These are phyloP conservation scores for Equus przewalskii DNA, from an alignment of 2,113 vertebrate species.

Conservation along the genomic window DNA sequence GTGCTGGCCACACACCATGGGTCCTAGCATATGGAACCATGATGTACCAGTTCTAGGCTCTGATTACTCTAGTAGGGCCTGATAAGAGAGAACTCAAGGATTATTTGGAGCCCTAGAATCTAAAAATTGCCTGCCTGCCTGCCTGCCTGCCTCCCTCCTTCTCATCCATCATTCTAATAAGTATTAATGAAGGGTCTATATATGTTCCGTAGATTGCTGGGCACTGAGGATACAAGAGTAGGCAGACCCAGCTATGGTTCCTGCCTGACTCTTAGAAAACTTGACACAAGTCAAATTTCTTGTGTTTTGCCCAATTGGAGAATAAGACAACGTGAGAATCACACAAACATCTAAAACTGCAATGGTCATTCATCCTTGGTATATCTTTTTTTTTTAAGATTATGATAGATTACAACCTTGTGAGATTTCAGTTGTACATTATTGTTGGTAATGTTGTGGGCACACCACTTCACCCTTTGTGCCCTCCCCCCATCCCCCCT, in stretches of 20 bases:
- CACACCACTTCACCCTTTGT: no score
- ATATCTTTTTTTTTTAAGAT: no score
- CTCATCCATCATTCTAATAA: not conserved
- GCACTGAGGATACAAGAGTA: not conserved
- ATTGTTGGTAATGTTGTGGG: no score
- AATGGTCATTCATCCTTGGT: not conserved
- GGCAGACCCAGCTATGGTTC: not conserved
- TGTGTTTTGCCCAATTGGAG: not conserved
- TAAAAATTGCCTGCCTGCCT: not conserved
- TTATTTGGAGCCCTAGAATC: not conserved
- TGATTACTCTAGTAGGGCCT: not conserved
- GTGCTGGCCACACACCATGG: not conserved
- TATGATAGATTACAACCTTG: no score
- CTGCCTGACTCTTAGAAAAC: not conserved
- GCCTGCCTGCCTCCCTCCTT: not conserved
- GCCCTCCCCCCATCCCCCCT: no score
- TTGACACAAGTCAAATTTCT: not conserved
- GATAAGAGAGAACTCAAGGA: not conserved
- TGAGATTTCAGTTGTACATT: no score
- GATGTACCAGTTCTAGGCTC: not conserved
- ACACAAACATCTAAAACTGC: not conserved
- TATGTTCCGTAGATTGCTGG: not conserved
- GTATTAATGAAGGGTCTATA: not conserved
- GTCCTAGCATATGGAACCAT: not conserved
- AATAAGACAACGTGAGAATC: not conserved